Evolutionary conservation across 64 coral and sea anemone genomes (phyloP).

Genomic region (Porites lutea): DNA sequence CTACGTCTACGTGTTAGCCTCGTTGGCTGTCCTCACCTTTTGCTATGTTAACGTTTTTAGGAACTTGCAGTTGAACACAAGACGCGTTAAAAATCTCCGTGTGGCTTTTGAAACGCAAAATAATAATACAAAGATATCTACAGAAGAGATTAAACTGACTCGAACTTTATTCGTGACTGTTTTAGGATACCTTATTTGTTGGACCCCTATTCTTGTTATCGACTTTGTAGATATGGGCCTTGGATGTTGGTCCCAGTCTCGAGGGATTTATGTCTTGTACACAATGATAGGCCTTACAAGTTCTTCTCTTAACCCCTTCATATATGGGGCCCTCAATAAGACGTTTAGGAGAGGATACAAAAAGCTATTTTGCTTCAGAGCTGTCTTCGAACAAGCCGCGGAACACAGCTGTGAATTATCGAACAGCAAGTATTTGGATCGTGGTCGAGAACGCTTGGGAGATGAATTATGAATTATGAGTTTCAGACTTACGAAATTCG

Average conservation of each 20-base stretch:
- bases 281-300: background rate
- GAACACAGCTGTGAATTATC: background rate
- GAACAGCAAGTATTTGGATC: background rate
- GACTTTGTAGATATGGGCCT: slow-evolving; percentile 50
- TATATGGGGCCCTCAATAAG: slow-evolving; percentile 41
- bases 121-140: background rate
- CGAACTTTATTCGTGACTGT: slow-evolving; percentile 53
- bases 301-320: slow-evolving; percentile 38
- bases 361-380: slow-evolving; percentile 18
- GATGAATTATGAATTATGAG: background rate
- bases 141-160: slow-evolving; percentile 41
- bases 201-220: slow-evolving; percentile 33
- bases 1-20: background rate
- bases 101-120: no score
- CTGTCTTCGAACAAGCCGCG: background rate
- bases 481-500: background rate
- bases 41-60: slow-evolving; percentile 40
- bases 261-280: slow-evolving; percentile 1
- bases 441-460: background rate
- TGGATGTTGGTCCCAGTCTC: background rate
- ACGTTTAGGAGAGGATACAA: slow-evolving; percentile 56
- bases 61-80: background rate
- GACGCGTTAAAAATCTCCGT: slow-evolving; percentile 6
- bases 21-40: slow-evolving; percentile 27
- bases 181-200: slow-evolving; percentile 18